These are phyloP conservation scores for Limnodromus scolopaceus DNA, from an alignment of 2,797 vertebrate species.

Conservation along the genomic window DNA sequence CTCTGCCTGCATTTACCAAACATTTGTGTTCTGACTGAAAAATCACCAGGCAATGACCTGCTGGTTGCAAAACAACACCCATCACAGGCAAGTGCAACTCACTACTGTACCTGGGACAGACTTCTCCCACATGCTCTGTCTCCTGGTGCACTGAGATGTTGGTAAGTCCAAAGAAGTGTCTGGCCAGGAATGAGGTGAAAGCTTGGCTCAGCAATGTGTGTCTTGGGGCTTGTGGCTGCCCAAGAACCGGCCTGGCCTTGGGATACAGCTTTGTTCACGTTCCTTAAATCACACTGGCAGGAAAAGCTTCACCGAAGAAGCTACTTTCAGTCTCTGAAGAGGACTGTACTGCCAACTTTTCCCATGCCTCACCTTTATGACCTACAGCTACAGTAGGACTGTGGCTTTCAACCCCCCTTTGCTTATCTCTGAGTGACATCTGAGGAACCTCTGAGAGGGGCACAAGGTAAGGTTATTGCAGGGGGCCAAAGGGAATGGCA, in stretches of 20 bases:
- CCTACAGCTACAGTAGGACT: neutral
- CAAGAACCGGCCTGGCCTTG: neutral
- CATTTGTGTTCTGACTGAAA: neutral
- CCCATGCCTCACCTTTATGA: neutral
- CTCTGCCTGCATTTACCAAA: neutral
- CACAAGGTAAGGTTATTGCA: neutral
- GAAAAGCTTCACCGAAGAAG: neutral
- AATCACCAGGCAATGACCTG: neutral
- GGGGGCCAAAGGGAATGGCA: neutral
- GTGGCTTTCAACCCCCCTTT: accelerated
- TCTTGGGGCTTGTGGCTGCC: neutral
- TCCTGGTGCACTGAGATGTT: neutral
- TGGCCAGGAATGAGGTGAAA: neutral
- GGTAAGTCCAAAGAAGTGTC: neutral
- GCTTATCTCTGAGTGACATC: neutral
- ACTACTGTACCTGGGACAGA: neutral
- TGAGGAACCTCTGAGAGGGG: neutral
- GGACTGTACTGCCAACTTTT: neutral
- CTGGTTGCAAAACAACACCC: neutral
- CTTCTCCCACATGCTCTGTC: neutral
- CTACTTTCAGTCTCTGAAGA: neutral
- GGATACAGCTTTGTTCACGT: neutral
- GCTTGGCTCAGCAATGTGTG: neutral
- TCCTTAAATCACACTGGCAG: neutral
- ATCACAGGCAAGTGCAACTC: neutral